Base-by-base conservation (phyloP, 2,113 vertebrate genomes). In the Proterorhinus semilunaris region DNA sequence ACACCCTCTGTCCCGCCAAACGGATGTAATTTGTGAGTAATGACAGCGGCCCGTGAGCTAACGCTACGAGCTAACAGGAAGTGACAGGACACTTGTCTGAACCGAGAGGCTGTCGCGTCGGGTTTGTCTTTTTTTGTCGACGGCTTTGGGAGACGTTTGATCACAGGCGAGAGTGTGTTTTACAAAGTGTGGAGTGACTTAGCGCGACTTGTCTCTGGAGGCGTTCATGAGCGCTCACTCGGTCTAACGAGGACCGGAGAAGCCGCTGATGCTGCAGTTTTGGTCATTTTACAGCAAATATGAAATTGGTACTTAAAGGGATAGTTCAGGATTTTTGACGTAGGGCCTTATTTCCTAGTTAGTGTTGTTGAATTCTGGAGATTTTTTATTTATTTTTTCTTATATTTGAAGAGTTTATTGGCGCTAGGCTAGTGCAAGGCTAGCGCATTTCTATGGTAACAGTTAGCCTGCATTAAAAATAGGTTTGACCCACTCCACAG, bases 1-100 rank as follows among this genome's bases (percentile, higher is more conserved):
- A 42, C 80, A 52, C 66, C 69, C 66, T 65, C 68, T 3, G 4
- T 71, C 47, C 71, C 52, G 10, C 65, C 59, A 13, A 61, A 58
- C 51, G 15, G 13, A 72, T 2, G 1, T 90, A 87, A 90, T 90
- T 17, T 84, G 79, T 80, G 79, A 65, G 67, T 87, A 80, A 89
- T 86, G 74, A 78, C 80, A 69, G 76, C 48, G 59, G 55, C 58
- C 64, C 42, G 43, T 47, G 63, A 81, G 86, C 79, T 80, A 72
- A 80, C 63, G 67, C 76, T 79, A 66, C 61, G 47, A 46, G 73
- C 78, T 86, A 86, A 89, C 71, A 8, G 78, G 83, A 88, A 76
- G 79, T 83, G 88, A 84, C 86, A 81, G 78, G 52, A 4, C 52
- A 74, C 79, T 67, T 74, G 80, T 83, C 68, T 62, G 17, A 10